Percentiles rank a stretch among this genome's conserved stretches.
phyloP scores from a whole-genome alignment of 1,140 invertebrate species.

The Aricia agestis region DNA sequence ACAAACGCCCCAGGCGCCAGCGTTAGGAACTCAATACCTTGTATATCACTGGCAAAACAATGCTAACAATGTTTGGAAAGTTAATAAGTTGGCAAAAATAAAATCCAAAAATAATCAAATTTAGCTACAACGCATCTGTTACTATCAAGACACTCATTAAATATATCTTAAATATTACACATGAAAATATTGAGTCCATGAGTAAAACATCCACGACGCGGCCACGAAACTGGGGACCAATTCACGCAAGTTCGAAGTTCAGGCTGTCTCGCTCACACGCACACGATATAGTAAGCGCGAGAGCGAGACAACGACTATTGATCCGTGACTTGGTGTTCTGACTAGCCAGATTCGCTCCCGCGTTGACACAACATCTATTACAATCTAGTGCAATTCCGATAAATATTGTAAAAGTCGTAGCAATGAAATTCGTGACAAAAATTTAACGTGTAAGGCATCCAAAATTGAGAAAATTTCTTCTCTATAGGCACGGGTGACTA shows the following conservation, averaged over 20 bases:
- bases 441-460: conserved; percentile 24
- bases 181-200: conserved; percentile 28
- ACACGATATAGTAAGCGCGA: not conserved
- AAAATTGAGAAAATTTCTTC: conserved; percentile 20
- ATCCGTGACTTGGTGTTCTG: not conserved
- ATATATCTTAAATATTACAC: conserved; percentile 34
- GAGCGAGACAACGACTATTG: not conserved
- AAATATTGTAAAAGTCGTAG: conserved; percentile 30
- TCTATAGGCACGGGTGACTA: conserved; percentile 27
- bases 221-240: conserved; percentile 23
- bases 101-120: not conserved
- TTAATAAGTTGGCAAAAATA: not conserved
- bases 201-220: conserved; percentile 44
- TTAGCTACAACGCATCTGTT: conserved; percentile 44
- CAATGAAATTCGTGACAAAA: conserved; percentile 31
- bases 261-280: not conserved
- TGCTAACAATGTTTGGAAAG: no score
- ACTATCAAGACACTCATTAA: conserved; percentile 49
- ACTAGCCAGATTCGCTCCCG: conserved; percentile 26
- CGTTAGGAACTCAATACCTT: no score
- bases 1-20: no score
- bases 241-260: not conserved
- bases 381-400: conserved; percentile 35
- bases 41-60: no score
- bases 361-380: conserved; percentile 34